Conservation (phyloP, 2,797 vertebrate genomes). For the Triplophysa bombifrons region DNA sequence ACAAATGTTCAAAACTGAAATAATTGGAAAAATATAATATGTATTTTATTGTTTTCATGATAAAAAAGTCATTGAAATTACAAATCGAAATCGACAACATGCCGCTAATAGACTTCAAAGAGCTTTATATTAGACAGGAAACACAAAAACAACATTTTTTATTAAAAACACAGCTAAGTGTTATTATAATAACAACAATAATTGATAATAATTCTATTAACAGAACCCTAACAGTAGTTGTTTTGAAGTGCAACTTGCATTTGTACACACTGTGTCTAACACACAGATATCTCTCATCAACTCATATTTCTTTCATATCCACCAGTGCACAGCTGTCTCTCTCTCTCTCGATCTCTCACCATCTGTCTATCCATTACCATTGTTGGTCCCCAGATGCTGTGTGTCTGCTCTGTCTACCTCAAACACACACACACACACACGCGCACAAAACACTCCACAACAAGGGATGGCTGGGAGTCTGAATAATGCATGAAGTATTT, state of each 20-base stretch:
- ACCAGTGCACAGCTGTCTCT: slow-evolving; percentile 38
- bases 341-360: slow-evolving; percentile 15
- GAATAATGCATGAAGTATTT: slow-evolving; percentile 67
- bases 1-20: no score
- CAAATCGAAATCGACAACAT: no score
- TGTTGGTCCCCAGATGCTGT: slow-evolving; percentile 40
- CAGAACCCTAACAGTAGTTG: slow-evolving; percentile 1
- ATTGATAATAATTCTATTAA: not conserved
- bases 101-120: no score
- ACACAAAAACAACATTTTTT: no score
- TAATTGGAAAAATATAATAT: no score
- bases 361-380: slow-evolving; percentile 27
- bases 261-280: slow-evolving; percentile 3
- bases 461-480: slow-evolving; percentile 59
- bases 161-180: not conserved
- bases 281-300: not conserved
- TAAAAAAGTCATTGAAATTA: no score
- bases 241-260: slow-evolving; percentile 1
- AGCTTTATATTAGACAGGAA: no score
- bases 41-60: no score
- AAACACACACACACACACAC: slow-evolving; percentile 50
- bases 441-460: slow-evolving; percentile 59
- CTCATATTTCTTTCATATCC: slow-evolving; percentile 30
- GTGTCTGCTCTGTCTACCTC: slow-evolving; percentile 33
- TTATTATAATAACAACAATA: not conserved